Base-by-base conservation (phyloP, 1,140 invertebrate species). In the Eueides isabella region DNA sequence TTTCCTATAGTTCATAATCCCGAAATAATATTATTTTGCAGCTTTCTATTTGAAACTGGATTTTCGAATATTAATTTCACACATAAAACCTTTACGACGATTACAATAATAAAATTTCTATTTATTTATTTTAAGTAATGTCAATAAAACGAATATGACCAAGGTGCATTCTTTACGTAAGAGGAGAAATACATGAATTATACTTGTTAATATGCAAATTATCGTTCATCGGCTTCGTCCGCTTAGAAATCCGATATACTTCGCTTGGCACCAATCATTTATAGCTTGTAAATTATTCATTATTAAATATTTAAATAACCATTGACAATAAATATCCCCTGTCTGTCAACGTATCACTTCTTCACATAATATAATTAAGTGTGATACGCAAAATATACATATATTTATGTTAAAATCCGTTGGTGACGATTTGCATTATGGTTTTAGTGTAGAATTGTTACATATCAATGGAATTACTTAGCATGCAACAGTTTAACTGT, bases 211-310 rank as follows among this genome's bases (percentile, higher is more conserved):
- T 67, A 30, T 67, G 41, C n/a, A 48, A 67, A 67, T 23, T n/a
- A 31, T 55, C 26, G n/a, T 48, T 55, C 12, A 16, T n/a, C 66
- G 41, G 66, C 19, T 12, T 19, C 38, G 41, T 55, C 12, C 19
- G 41, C 19, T 48, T 55, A 67, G 66, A 67, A 67, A 67, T 67
- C 66, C 28, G 66, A 67, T 67, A 48, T 30, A 67, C 16, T 67
- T 7, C 28, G 28, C 1, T 55, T 41, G 66, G 41, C 41, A 67
- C 48, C 66, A 44, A 67, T 67, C 66, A 28, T 66, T 19, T 38
- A 67, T 67, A 2, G 26, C n/a, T 30, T 19, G 26, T 48, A 55
- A 67, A 48, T 30, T 67, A 29, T n/a, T 55, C 28, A 67, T 44
- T 67, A 44, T 67, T n/a, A 44, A 16, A 16, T 67, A 38, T 33